These are phyloP conservation scores for Eudemis profundana DNA, from an alignment of 2,888 invertebrate genomes.

Conservation along the genomic window DNA sequence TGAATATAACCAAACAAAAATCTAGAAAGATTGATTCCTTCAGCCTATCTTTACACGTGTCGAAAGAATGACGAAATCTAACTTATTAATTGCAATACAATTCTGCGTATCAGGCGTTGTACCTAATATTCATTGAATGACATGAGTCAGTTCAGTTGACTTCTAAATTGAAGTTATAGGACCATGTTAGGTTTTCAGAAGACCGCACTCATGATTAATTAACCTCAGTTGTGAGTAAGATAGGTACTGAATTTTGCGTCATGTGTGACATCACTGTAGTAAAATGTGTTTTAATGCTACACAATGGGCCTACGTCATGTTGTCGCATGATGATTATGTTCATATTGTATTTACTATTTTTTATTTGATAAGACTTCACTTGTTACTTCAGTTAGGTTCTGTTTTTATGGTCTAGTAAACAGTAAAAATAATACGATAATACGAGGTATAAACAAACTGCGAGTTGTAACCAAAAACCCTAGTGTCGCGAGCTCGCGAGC, in stretches of 20 bases:
- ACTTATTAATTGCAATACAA: conserved; percentile 15
- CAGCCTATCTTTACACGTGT: conserved; percentile 8
- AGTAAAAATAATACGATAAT: too few relatives aligned
- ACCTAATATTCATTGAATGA: conserved; percentile 9
- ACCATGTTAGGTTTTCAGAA: conserved; percentile 8
- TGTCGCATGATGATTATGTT: background rate
- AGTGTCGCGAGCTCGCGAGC: too few relatives aligned
- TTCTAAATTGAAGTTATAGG: background rate
- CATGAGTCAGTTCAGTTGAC: conserved; percentile 4
- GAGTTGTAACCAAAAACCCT: too few relatives aligned
- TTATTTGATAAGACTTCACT: too few relatives aligned
- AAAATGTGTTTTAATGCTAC: too few relatives aligned
- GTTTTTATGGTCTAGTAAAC: too few relatives aligned
- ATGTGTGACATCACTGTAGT: background rate
- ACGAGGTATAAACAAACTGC: too few relatives aligned
- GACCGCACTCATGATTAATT: background rate
- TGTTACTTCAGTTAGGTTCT: too few relatives aligned
- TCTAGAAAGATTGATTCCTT: background rate
- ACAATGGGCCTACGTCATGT: background rate
- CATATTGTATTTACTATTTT: too few relatives aligned
- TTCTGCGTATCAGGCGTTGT: background rate
- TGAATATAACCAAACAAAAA: background rate
- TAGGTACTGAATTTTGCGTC: background rate
- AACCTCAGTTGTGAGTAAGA: background rate
- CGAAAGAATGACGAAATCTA: conserved; percentile 4